A percentile compares a stretch with the other conserved stretches of the same genome.
Evolutionary conservation across 2,888 invertebrate species (phyloP).

Genomic region (Sesia apiformis): DNA sequence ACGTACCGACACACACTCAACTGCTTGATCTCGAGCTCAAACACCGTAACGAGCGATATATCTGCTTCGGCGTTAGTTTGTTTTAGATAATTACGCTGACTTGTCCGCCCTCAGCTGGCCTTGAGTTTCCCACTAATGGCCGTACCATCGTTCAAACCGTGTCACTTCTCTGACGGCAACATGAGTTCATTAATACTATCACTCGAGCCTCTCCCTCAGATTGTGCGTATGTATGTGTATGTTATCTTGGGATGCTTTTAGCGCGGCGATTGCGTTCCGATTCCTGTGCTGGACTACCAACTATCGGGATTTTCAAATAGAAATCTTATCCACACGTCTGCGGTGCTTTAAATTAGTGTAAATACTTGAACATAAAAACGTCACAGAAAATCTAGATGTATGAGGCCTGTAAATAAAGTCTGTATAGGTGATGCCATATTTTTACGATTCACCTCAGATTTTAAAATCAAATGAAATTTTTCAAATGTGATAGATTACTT

Average conservation of each 20-base stretch:
- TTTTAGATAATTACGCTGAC: constrained; percentile 55
- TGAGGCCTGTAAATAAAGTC: neutral
- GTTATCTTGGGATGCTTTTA: constrained; percentile 65
- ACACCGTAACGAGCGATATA: neutral
- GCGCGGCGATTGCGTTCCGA: constrained; percentile 45
- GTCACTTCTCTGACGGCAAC: constrained; percentile 59
- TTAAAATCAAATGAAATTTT: too few species aligned
- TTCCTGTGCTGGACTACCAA: constrained; percentile 19
- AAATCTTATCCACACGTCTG: constrained; percentile 22
- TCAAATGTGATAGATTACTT: too few species aligned
- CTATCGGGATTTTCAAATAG: constrained; percentile 30
- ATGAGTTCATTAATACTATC: constrained; percentile 70
- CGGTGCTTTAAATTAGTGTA: constrained; percentile 13
- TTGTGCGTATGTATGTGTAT: constrained; percentile 39
- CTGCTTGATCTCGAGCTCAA: neutral
- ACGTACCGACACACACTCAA: too few species aligned
- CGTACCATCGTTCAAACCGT: constrained; percentile 50
- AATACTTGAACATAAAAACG: constrained; percentile 6
- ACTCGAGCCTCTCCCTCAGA: constrained; percentile 33
- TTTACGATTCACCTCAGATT: too few species aligned
- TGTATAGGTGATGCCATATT: too few species aligned
- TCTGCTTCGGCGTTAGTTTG: constrained; percentile 16
- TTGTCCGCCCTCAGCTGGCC: constrained; percentile 53
- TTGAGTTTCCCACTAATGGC: constrained; percentile 52
- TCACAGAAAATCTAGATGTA: neutral